A percentile compares a stretch with the other conserved stretches of the same genome.
phyloP scores from a whole-genome alignment of 2,113 vertebrate species.

The Andinoacara biseriatus region DNA sequence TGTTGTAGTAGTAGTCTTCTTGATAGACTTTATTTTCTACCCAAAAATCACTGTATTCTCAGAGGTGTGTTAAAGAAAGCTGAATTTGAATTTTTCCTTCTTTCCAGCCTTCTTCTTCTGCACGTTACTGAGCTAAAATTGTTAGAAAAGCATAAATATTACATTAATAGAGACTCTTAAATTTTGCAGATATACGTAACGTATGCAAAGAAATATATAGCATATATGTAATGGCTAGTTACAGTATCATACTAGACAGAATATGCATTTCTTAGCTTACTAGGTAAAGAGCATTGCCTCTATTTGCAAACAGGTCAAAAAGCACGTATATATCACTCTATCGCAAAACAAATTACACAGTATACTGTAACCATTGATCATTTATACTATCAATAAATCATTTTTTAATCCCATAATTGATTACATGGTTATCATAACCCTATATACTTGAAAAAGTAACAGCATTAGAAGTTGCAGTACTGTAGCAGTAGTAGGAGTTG shows the following conservation, averaged over 20 bases:
- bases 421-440: background rate
- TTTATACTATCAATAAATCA: background rate
- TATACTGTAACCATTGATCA: background rate
- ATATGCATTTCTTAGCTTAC: background rate
- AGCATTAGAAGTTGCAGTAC: background rate
- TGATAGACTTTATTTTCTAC: conserved; percentile 9
- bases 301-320: background rate
- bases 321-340: background rate
- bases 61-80: background rate
- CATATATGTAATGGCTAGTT: background rate
- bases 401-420: conserved; percentile 15
- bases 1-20: background rate
- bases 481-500: background rate
- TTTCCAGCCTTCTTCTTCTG: background rate
- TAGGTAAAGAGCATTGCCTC: background rate
- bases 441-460: background rate
- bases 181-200: background rate
- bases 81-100: background rate
- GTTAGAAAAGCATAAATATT: background rate
- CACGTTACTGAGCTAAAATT: background rate
- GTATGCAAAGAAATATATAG: background rate
- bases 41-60: conserved; percentile 1
- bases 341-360: background rate
- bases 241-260: too few species aligned
- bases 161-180: background rate